These are phyloP conservation scores for Pteropus rufus DNA, from an alignment of 2,797 vertebrate genomes.

Conservation along the genomic window DNA sequence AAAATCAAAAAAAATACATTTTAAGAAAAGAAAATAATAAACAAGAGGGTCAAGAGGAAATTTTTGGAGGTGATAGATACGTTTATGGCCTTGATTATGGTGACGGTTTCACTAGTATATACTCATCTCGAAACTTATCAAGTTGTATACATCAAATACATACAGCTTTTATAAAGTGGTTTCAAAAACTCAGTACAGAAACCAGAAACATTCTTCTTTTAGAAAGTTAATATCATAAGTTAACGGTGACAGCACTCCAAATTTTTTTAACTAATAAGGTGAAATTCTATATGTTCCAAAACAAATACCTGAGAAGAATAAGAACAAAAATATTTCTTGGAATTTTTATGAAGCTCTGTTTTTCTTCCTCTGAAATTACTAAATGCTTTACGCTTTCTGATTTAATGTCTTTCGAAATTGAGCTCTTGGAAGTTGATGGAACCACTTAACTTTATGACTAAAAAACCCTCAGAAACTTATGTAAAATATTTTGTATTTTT, in stretches of 20 bases:
- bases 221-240: background rate
- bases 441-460: conserved; percentile 50
- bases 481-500: conserved; percentile 24
- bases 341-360: conserved; percentile 33
- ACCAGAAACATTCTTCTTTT: background rate
- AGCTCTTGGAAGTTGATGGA: conserved; percentile 3
- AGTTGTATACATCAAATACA: background rate
- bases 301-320: background rate
- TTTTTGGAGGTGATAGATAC: background rate
- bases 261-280: background rate
- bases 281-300: background rate
- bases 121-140: background rate
- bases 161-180: background rate
- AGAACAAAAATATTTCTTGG: background rate
- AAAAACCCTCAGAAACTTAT: background rate
- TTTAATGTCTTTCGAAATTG: conserved; percentile 49
- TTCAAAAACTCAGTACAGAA: background rate
- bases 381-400: conserved; percentile 48
- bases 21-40: background rate
- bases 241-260: background rate
- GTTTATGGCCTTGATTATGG: background rate
- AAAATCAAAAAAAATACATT: background rate
- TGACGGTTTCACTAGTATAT: background rate
- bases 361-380: conserved; percentile 35
- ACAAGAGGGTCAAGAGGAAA: background rate